phyloP scores from a whole-genome alignment of 2,888 invertebrate species.

The Apotomis betuletana region DNA sequence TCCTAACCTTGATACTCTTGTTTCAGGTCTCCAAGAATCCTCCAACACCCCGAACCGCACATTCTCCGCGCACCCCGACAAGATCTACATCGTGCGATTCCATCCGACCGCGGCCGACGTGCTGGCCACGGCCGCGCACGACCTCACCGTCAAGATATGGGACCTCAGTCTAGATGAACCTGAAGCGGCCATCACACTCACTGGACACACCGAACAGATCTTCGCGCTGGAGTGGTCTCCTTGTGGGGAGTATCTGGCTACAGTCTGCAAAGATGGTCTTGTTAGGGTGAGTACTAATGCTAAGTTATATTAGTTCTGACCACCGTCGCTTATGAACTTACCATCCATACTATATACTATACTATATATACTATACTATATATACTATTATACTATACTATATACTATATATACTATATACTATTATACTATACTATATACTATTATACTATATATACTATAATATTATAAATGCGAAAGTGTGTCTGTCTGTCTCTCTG shows the following conservation, averaged over 20 bases:
- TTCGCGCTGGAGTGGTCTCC: conserved; percentile 97
- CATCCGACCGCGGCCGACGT: conserved; percentile 95
- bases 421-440: too few species aligned
- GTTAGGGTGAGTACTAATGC: conserved; percentile 77
- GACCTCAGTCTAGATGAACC: conserved; percentile 83
- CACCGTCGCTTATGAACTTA: conserved; percentile 95
- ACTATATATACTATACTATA: too few species aligned
- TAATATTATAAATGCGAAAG: too few species aligned
- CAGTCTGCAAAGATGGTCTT: conserved; percentile 94
- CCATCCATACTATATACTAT: too few species aligned
- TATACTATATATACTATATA: too few species aligned
- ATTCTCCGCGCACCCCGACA: conserved; percentile 92
- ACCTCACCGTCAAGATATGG: conserved; percentile 95
- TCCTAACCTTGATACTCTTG: background rate
- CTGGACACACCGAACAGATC: conserved; percentile 93
- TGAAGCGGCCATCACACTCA: conserved; percentile 81
- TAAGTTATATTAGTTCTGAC: conserved; percentile 77
- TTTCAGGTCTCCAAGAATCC: conserved; percentile 86
- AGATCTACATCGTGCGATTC: conserved; percentile 93
- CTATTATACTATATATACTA: too few species aligned
- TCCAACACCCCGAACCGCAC: conserved; percentile 88
- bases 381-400: too few species aligned
- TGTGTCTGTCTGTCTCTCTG: too few species aligned
- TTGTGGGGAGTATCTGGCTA: conserved; percentile 93
- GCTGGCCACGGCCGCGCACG: conserved; percentile 94